Base-by-base conservation (phyloP, 1,140 invertebrate species). In the Mizuhopecten yessoensis region DNA sequence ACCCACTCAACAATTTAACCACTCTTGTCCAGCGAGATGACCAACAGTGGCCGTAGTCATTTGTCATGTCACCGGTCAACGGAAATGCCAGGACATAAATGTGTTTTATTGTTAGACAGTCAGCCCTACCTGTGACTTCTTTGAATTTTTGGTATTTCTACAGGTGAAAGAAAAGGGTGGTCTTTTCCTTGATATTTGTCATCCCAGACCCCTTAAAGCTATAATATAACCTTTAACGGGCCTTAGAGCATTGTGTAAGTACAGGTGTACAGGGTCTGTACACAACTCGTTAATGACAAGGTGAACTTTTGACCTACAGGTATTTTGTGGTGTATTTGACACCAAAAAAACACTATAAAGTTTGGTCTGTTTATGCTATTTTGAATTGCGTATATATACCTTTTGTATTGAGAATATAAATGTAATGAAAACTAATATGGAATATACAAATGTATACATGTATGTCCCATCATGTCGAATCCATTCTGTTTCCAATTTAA, bases 261-360 rank as follows among this genome's bases (percentile, higher is more conserved):
- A 75, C 57, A 75, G 45, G 57, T 75, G 57, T 75, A 75, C n/a
- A 29, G 9, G 7, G 17, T 29, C 57, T 75, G 23, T 75, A 29
- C 29, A 75, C 57, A 75, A 75, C n/a, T 75, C 57, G 57, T 75
- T 29, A 75, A 75, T 29, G n/a, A 7, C 57, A n/a, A 75, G 57
- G n/a, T 75, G 57, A 75, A 75, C 57, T 75, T 75, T 75, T 75
- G 20, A 75, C 57, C 57, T 75, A 75, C 57, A n/a, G n/a, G 23
- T 29, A 29, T 75, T 49, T 49, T 49, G 20, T 49, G 11, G 45
- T 15, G 20, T 49, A 49, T 49, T 23, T 49, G 45, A 49, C 45
- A 49, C 45, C 45, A 20, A 49, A 5, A 49, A 20, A 15, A 17
- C 45, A 2, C 45, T 49, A 20, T 49, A 39, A 39, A 39, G 36